phyloP scores from a whole-genome alignment of 2,797 vertebrate species.

The Sebastes kiyomatsui region DNA sequence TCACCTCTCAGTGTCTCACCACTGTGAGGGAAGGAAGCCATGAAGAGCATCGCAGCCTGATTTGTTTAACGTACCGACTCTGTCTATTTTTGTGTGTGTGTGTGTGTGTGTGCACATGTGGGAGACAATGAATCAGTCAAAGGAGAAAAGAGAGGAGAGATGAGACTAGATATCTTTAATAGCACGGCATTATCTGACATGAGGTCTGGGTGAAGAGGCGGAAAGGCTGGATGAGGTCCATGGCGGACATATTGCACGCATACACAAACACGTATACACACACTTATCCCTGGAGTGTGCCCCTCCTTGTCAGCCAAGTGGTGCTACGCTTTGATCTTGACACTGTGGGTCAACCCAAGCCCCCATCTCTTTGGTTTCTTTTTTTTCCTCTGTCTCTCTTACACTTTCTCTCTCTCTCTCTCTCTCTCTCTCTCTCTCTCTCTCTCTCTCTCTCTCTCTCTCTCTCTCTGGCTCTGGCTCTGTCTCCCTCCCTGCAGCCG shows the following conservation, averaged over 20 bases:
- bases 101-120: conserved; percentile 11
- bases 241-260: conserved; percentile 48
- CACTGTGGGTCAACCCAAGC: conserved; percentile 63
- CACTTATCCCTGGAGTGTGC: conserved; percentile 74
- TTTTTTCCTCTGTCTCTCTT: background rate
- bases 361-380: conserved; percentile 34
- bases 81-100: conserved; percentile 24
- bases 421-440: conserved; percentile 6
- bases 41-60: conserved; percentile 62
- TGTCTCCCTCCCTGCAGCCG: conserved; percentile 62
- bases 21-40: conserved; percentile 53
- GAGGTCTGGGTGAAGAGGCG: conserved; percentile 57
- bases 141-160: conserved; percentile 33
- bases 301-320: conserved; percentile 78
- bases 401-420: conserved; percentile 18
- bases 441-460: conserved; percentile 18
- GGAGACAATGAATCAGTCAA: conserved; percentile 49
- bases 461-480: conserved; percentile 17
- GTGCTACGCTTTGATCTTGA: conserved; percentile 83
- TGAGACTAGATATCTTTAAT: conserved; percentile 64
- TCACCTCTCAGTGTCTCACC: conserved; percentile 68
- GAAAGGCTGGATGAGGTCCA: conserved; percentile 52
- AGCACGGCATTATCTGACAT: conserved; percentile 60
- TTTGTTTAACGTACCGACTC: conserved; percentile 59
- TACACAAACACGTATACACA: conserved; percentile 60